phyloP scores from a whole-genome alignment of 2,113 vertebrate genomes.

The Harpagus bidentatus region DNA sequence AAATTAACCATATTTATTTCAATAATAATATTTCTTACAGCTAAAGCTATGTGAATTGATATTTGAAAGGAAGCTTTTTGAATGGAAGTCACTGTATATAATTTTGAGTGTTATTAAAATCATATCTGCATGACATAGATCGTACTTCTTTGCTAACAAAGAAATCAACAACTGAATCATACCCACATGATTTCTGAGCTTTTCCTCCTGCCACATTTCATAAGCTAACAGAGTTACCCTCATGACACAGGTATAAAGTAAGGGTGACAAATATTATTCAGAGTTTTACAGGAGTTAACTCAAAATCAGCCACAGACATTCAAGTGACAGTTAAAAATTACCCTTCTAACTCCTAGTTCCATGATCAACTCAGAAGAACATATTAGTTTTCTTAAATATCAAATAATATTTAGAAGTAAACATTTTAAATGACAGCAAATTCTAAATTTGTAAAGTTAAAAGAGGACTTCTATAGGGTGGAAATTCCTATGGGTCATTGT shows the following conservation, averaged over 20 bases:
- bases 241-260: background rate
- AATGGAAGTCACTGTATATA: background rate
- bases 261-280: background rate
- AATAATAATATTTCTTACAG: background rate
- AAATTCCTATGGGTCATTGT: conserved; percentile 45
- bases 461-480: background rate
- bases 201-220: background rate
- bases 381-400: conserved; percentile 21
- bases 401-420: conserved; percentile 20
- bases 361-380: background rate
- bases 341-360: background rate
- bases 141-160: background rate
- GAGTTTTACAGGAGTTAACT: background rate
- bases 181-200: background rate
- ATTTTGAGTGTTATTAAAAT: background rate
- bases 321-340: background rate
- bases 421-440: conserved; percentile 59
- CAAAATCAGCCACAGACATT: background rate
- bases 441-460: conserved; percentile 52
- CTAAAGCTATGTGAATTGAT: background rate
- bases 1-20: background rate
- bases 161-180: background rate
- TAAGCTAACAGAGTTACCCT: background rate
- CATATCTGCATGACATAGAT: background rate
- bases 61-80: background rate